phyloP scores from a whole-genome alignment of 2,888 invertebrate genomes.

The Seladonia tumulorum region DNA sequence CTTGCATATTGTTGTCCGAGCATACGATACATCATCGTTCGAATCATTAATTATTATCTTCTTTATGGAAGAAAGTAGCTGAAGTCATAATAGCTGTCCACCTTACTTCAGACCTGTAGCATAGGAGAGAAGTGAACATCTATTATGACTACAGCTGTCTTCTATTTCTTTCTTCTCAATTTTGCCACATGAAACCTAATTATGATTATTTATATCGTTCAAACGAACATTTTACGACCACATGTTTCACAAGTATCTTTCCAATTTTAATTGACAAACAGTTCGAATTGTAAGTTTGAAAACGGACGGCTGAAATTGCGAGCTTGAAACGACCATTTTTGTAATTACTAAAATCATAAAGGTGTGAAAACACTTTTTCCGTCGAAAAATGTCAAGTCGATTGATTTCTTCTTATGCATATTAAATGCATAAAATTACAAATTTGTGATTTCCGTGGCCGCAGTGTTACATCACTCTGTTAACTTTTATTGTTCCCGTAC shows the following conservation, averaged over 20 bases:
- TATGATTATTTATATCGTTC: too few relatives aligned
- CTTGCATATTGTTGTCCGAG: neutral
- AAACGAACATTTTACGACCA: too few relatives aligned
- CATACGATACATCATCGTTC: neutral
- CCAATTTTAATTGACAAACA: too few relatives aligned
- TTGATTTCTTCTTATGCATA: neutral
- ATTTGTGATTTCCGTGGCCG: neutral
- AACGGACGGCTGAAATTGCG: too few relatives aligned
- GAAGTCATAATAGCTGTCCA: neutral
- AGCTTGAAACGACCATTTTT: too few relatives aligned
- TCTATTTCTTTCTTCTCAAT: too few relatives aligned
- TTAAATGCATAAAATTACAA: too few relatives aligned
- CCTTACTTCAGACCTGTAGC: neutral
- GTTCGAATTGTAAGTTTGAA: too few relatives aligned
- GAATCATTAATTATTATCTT: neutral
- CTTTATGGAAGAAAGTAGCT: neutral
- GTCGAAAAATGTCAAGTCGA: neutral
- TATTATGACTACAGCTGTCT: neutral
- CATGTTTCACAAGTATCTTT: too few relatives aligned
- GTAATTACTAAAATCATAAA: neutral
- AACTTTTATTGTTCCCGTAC: neutral
- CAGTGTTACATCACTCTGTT: neutral
- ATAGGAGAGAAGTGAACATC: neutral
- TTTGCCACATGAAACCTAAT: too few relatives aligned
- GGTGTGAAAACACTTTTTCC: neutral